A percentile compares a stretch with the other conserved stretches of the same genome.
phyloP scores from a whole-genome alignment of 2,888 invertebrate species.

The Patella caerulea region DNA sequence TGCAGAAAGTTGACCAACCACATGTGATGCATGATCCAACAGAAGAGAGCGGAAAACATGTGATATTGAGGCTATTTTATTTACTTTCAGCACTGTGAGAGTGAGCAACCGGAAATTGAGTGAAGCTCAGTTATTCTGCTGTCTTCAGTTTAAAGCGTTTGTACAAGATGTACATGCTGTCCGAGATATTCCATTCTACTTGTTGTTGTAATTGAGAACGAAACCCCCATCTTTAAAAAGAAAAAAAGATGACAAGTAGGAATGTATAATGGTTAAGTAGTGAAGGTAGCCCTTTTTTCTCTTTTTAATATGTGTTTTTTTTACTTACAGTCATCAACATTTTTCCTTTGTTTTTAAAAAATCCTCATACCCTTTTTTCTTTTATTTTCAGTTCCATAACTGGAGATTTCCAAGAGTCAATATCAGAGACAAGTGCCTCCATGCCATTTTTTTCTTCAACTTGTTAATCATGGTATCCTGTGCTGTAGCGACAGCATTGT shows the following conservation, averaged over 20 bases:
- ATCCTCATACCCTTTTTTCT: constrained; percentile 14
- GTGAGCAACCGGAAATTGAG: too few species aligned
- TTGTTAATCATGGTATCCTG: constrained; percentile 74
- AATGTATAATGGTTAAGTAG: constrained; percentile 8
- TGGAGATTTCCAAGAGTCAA: constrained; percentile 74
- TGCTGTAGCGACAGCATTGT: constrained; percentile 74
- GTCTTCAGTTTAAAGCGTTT: too few species aligned
- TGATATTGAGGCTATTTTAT: constrained; percentile 10
- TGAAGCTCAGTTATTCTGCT: too few species aligned
- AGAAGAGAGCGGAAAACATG: background rate
- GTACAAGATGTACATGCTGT: too few species aligned
- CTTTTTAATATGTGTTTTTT: background rate
- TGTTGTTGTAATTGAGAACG: background rate
- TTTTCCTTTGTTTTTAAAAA: background rate
- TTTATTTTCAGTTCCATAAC: constrained; percentile 71
- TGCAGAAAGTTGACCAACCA: too few species aligned
- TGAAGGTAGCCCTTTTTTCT: constrained; percentile 4
- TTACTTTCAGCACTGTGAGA: constrained; percentile 6
- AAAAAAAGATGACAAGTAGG: background rate
- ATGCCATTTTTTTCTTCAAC: constrained; percentile 73
- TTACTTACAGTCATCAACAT: background rate
- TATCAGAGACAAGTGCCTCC: constrained; percentile 73
- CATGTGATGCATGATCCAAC: too few species aligned
- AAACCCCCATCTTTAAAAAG: constrained; percentile 4
- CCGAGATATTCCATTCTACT: background rate